Conservation (phyloP, 2,888 invertebrate genomes). For the Tachina fera region DNA sequence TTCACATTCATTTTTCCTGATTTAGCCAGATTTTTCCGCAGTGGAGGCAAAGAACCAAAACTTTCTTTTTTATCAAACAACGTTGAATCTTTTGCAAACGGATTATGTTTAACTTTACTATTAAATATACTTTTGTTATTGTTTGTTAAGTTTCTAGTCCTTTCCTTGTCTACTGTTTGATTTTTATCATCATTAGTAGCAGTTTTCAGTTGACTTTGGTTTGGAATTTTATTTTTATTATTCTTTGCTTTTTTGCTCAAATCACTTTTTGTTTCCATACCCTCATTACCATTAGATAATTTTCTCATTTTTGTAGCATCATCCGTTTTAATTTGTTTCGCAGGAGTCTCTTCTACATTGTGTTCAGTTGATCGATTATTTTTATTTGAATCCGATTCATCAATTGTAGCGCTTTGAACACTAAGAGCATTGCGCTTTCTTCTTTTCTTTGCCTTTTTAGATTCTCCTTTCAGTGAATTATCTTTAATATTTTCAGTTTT, state of each 20-base stretch:
- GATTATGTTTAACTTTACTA: conserved; percentile 49
- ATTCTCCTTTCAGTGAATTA: conserved; percentile 17
- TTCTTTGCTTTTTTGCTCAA: conserved; percentile 43
- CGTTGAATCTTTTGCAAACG: conserved; percentile 33
- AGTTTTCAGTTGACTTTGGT: not conserved
- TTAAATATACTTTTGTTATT: not conserved
- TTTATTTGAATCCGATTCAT: not conserved
- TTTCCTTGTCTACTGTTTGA: not conserved
- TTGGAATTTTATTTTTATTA: conserved; percentile 39
- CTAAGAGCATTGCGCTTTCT: conserved; percentile 65
- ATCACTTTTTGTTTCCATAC: not conserved
- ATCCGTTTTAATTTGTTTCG: conserved; percentile 43
- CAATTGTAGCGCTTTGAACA: not conserved
- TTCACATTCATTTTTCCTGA: conserved; percentile 27
- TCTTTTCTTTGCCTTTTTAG: conserved; percentile 69
- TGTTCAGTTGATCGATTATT: not conserved
- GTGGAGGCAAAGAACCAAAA: conserved; percentile 63
- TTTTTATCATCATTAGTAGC: conserved; percentile 5
- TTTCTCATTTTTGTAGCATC: not conserved
- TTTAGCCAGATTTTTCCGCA: conserved; percentile 71
- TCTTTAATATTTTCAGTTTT: conserved; percentile 16
- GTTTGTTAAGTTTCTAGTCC: not conserved
- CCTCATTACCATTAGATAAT: not conserved
- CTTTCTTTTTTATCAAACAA: conserved; percentile 13
- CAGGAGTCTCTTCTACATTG: not conserved